Conservation (phyloP, 2,888 invertebrate genomes). For the Copidosoma aretas region DNA sequence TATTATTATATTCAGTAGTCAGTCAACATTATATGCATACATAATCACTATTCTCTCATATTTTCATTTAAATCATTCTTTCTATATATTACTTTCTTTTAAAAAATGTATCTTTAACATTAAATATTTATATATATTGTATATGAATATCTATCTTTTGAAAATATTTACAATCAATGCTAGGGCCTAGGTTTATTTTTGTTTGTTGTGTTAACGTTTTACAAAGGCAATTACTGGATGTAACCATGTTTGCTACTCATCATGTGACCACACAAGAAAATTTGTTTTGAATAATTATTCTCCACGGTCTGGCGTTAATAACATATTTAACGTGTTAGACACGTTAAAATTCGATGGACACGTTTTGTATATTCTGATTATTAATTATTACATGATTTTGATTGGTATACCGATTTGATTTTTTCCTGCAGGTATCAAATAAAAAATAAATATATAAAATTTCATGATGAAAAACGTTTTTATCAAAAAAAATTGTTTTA, state of each 20-base stretch:
- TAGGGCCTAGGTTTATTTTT: conserved; percentile 59
- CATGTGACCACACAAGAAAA: conserved; percentile 51
- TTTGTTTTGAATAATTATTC: conserved; percentile 53
- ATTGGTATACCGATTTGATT: conserved; percentile 20
- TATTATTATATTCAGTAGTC: conserved; percentile 55
- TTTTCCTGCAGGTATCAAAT: background rate
- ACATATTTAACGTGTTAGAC: conserved; percentile 45
- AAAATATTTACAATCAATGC: conserved; percentile 61
- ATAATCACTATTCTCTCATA: conserved; percentile 55
- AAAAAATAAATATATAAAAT: too few relatives aligned
- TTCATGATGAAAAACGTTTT: too few relatives aligned
- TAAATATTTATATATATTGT: conserved; percentile 54
- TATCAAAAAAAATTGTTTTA: too few relatives aligned
- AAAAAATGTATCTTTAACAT: conserved; percentile 63
- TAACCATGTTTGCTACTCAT: conserved; percentile 57
- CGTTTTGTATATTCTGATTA: conserved; percentile 19
- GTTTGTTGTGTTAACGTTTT: conserved; percentile 56
- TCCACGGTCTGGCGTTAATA: conserved; percentile 48
- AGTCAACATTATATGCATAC: conserved; percentile 59
- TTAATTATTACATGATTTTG: conserved; percentile 23
- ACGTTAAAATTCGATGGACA: conserved; percentile 31
- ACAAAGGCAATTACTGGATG: conserved; percentile 62
- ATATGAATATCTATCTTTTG: conserved; percentile 37
- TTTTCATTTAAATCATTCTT: conserved; percentile 53
- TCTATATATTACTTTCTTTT: conserved; percentile 63